A percentile compares a stretch with the other conserved stretches of the same genome.
Evolutionary conservation across 2,113 vertebrate genomes (phyloP).

Genomic region (Alouatta palliata): DNA sequence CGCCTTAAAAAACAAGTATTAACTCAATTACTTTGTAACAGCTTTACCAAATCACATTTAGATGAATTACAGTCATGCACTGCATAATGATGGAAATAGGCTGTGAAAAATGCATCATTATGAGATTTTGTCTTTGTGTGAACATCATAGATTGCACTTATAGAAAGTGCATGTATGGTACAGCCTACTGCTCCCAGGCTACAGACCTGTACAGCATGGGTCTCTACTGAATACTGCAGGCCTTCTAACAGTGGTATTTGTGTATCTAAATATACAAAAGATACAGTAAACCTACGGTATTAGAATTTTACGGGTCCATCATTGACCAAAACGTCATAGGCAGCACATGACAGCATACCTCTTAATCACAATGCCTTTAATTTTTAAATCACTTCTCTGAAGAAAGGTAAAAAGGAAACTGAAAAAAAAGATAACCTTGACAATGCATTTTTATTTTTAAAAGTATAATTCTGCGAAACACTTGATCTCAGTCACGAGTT

Average conservation of each 20-base stretch:
- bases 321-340: not conserved
- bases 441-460: not conserved
- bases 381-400: conserved; percentile 15
- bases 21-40: not conserved
- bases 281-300: not conserved
- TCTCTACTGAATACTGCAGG: not conserved
- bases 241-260: not conserved
- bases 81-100: not conserved
- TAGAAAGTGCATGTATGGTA: too few relatives aligned
- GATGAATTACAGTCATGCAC: not conserved
- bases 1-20: not conserved
- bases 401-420: not conserved
- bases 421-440: not conserved
- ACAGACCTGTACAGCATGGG: not conserved
- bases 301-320: not conserved
- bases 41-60: not conserved
- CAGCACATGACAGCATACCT: rapidly evolving
- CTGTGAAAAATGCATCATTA: not conserved
- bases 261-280: not conserved
- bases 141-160: not conserved
- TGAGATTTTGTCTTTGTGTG: not conserved
- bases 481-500: not conserved
- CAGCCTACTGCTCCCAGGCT: not conserved
- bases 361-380: not conserved
- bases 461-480: not conserved